A percentile compares a stretch with the other conserved stretches of the same genome.
Evolutionary conservation across 2,797 vertebrate species (phyloP).

Genomic region (Sciurus vulgaris): DNA sequence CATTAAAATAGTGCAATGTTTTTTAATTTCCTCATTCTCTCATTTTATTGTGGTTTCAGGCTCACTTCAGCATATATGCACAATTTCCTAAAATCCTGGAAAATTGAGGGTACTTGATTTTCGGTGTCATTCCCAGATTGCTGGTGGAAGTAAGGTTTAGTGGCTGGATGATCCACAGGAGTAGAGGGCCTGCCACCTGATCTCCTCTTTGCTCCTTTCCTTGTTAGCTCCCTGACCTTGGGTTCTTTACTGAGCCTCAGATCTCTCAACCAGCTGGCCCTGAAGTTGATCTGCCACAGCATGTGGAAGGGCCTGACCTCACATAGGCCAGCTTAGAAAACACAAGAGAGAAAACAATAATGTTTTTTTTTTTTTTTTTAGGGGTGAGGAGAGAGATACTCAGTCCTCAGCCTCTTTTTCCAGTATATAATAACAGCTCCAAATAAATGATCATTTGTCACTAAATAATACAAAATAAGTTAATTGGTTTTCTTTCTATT

Average conservation of each 20-base stretch:
- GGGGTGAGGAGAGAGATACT: rapidly evolving
- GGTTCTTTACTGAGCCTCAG: background rate
- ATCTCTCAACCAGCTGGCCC: background rate
- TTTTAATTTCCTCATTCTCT: background rate
- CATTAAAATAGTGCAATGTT: background rate
- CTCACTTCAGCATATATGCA: background rate
- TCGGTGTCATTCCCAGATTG: background rate
- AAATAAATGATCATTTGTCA: background rate
- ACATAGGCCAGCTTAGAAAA: background rate
- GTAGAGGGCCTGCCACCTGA: background rate
- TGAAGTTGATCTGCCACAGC: background rate
- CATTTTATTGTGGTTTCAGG: background rate
- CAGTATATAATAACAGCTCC: background rate
- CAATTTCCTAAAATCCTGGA: background rate
- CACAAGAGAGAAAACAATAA: background rate
- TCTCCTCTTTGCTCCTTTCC: background rate
- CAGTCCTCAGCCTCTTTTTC: background rate
- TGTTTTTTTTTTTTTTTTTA: no score
- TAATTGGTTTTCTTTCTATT: background rate
- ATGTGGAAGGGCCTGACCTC: background rate
- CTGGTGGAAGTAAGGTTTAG: background rate
- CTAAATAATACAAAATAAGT: background rate
- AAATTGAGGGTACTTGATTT: background rate
- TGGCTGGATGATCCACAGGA: background rate
- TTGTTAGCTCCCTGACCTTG: background rate